phyloP scores from a whole-genome alignment of 2,113 vertebrate species.

The Nymphicus hollandicus region DNA sequence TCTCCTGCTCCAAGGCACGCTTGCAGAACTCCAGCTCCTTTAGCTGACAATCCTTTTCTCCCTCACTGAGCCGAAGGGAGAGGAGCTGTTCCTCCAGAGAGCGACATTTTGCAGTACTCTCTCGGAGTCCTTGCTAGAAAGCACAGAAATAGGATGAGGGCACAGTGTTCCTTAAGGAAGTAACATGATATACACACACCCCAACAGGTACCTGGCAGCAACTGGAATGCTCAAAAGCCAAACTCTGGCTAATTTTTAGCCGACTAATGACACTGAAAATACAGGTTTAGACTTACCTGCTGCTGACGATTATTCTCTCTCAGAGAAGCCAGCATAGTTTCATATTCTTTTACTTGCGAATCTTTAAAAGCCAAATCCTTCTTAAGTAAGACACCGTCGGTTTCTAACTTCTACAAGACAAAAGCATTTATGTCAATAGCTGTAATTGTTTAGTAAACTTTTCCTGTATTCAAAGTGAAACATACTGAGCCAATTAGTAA shows the following conservation, averaged over 20 bases:
- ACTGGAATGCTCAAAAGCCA: rapidly evolving
- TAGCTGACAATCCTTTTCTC: constrained; percentile 81
- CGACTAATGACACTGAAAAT: not conserved
- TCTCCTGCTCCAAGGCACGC: constrained; percentile 87
- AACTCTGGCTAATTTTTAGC: not conserved
- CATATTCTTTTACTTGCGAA: constrained; percentile 87
- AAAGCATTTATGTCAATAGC: not conserved
- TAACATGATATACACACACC: not conserved
- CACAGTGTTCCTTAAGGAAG: not conserved
- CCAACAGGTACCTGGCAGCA: rapidly evolving
- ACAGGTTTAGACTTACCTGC: constrained; percentile 74
- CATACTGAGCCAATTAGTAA: too few relatives aligned
- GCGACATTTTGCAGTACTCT: constrained; percentile 73
- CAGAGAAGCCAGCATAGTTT: constrained; percentile 83
- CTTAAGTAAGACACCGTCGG: constrained; percentile 83
- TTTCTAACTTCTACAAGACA: constrained; percentile 80
- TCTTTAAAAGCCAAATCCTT: constrained; percentile 89
- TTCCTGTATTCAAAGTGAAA: not conserved
- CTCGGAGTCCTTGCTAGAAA: constrained; percentile 81
- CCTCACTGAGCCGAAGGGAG: constrained; percentile 71
- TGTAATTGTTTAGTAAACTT: not conserved
- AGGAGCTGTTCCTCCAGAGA: constrained; percentile 82
- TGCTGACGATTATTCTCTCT: constrained; percentile 90
- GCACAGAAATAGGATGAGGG: not conserved
- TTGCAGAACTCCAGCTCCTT: constrained; percentile 87